Percentiles rank a stretch among this genome's conserved stretches.
Evolutionary conservation across 2,797 vertebrate species (phyloP).

Genomic region (Falco naumanni): DNA sequence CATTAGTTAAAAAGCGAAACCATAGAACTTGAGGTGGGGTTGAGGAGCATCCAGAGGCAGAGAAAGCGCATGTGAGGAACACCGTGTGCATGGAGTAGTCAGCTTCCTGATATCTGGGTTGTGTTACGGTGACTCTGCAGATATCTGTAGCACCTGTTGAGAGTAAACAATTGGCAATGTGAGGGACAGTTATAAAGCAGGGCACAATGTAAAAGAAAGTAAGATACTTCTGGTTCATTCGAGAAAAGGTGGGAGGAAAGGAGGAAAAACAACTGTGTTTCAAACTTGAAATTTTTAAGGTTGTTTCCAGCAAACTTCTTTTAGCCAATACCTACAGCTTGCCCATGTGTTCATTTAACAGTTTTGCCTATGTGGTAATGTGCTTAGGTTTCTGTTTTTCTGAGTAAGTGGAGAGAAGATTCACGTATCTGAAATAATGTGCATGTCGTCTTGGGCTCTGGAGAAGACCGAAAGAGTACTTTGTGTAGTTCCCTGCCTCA

Average conservation of each 20-base stretch:
- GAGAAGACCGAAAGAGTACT: not conserved
- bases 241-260: not conserved
- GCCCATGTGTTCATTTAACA: not conserved
- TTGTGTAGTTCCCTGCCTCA: not conserved
- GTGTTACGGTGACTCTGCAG: constrained; percentile 67
- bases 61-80: constrained; percentile 63
- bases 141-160: constrained; percentile 24
- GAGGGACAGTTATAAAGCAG: not conserved
- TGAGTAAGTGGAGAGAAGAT: not conserved
- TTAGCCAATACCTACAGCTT: not conserved
- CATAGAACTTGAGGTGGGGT: constrained; percentile 35
- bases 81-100: not conserved
- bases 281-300: not conserved
- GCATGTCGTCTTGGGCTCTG: not conserved
- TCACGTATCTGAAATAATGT: not conserved
- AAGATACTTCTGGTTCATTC: not conserved
- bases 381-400: not conserved
- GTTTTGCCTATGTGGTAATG: not conserved
- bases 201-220: not conserved
- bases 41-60: not conserved
- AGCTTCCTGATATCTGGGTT: constrained; percentile 53
- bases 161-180: not conserved
- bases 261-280: not conserved
- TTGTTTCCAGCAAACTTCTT: not conserved
- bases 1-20: constrained; percentile 70